Percentiles rank a stretch among this genome's conserved stretches.
These are phyloP conservation scores for Andricus curvator DNA, from an alignment of 2,888 invertebrate species.

Conservation along the genomic window DNA sequence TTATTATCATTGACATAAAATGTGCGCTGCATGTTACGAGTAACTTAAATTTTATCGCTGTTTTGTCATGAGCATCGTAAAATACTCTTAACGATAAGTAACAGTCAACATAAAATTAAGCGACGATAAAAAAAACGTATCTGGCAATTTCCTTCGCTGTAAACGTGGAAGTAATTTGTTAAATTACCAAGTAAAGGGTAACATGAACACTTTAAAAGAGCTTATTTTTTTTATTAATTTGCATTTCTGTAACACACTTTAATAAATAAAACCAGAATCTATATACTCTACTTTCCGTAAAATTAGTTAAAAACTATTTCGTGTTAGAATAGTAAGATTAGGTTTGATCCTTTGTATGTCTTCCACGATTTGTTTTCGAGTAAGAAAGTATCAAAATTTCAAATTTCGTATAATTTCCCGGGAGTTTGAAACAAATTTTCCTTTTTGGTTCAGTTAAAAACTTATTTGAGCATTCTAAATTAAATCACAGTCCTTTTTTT, in stretches of 20 bases:
- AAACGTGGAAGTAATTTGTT: not conserved
- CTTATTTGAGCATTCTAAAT: not conserved
- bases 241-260: slow-evolving; percentile 11
- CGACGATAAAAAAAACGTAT: not conserved
- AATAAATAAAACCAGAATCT: not conserved
- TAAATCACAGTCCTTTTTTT: not conserved
- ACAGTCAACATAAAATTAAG: slow-evolving; percentile 7
- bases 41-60: not conserved
- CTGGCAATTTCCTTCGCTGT: not conserved
- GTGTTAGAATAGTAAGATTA: slow-evolving; percentile 28
- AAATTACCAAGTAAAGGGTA: slow-evolving; percentile 38
- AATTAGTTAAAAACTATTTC: slow-evolving; percentile 7
- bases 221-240: slow-evolving; percentile 28
- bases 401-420: not conserved
- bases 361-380: not conserved
- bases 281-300: slow-evolving; percentile 8
- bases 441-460: not conserved
- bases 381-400: not conserved
- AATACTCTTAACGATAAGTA: not conserved
- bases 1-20: slow-evolving; percentile 18
- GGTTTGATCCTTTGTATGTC: slow-evolving; percentile 9
- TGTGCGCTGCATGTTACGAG: slow-evolving; percentile 25
- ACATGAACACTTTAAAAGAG: not conserved
- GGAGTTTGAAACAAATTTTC: not conserved
- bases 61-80: not conserved